Base-by-base conservation (phyloP, 1,140 invertebrate species). In the Watersipora subatra region DNA sequence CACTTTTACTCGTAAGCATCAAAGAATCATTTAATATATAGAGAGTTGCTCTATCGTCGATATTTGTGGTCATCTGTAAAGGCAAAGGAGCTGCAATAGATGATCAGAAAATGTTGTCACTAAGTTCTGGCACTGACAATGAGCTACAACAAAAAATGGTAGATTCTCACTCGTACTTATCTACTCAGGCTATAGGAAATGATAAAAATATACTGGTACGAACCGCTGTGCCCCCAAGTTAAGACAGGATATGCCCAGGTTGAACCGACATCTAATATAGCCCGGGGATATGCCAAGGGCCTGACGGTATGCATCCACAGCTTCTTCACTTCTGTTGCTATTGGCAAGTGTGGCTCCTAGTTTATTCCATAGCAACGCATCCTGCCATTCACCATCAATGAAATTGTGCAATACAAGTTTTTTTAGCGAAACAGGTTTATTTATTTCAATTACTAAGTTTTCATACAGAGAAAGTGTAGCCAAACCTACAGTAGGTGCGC, bases 231-330 rank as follows among this genome's bases (percentile, higher is more conserved):
- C 90, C 71, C 88, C 87, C n/a, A 98, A 84, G 82, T 97, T 96
- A 75, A 97, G 91, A 76, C 95, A 99, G 64, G 92, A 91, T 61
- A 99, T 96, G 7, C 94, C 96, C 63, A 99, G 87, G 83, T 99
- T 99, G 74, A 96, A 98, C 69, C 96, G 85, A 22, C 94, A 93
- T 62, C 96, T 84, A 68, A 98, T 95, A 77, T 95, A 98, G 19
- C 95, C 94, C 1, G 96, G 96, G 62, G 90, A 88, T 27, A 98
- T 81, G 76, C 90, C 85, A 25, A 99, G 81, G 57, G 96, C 94
- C 73, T 87, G 85, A 73, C 92, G 87, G 79, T 99, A 99, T 0
- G 95, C 94, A 70, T 92, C 87, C 22, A 99, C 89, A 20, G 96
- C 94, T 84, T 98, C 92, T 74, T 94, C 93, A 22, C 93, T 92